Base-by-base conservation (phyloP, 2,113 vertebrate species). In the Meles meles region DNA sequence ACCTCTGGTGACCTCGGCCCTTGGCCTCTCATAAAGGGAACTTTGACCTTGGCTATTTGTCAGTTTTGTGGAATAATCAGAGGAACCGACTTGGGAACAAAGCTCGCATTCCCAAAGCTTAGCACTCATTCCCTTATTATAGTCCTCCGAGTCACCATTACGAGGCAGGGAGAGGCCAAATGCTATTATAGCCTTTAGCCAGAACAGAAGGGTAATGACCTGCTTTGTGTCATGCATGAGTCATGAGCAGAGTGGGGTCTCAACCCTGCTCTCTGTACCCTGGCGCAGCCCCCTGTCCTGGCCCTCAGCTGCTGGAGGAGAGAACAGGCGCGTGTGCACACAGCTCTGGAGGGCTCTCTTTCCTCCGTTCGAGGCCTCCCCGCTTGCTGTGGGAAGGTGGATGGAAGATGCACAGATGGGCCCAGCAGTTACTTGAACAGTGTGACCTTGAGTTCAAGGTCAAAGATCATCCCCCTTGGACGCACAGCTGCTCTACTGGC, bases 221-320 rank as follows among this genome's bases (percentile, higher is more conserved):
- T 3, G 52, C 67, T 21, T 31, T 3, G 85, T 6, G 47, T 55
- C 20, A 13, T 0, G 3, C 7, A 1, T 93, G 93, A 97, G 44
- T 94, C 96, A 86, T 2, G 85, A 72, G 71, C 10, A 8, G 42
- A 47, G 44, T 0, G 1, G 34, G 20, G 20, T 31, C 76, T 42
- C 29, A 69, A 47, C 52, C 79, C 34, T 42, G 65, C 49, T 17
- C 76, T 90, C 93, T 94, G 88, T 57, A 59, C 76, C 79, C 84
- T 52, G 76, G 61, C 0, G 0, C 65, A 31, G 49, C 23, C 2
- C 34, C 7, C 18, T 31, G 1, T 44, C 57, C 44, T 34, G 0
- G 1, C 59, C 47, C 39, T 49, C 57, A 1, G 6, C 10, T 0
- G 6, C 0, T 1, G n/a, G 21, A 27, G 34, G 63, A 21, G 77